Evolutionary conservation across 2,113 vertebrate species (phyloP).

Genomic region (Turnix velox): DNA sequence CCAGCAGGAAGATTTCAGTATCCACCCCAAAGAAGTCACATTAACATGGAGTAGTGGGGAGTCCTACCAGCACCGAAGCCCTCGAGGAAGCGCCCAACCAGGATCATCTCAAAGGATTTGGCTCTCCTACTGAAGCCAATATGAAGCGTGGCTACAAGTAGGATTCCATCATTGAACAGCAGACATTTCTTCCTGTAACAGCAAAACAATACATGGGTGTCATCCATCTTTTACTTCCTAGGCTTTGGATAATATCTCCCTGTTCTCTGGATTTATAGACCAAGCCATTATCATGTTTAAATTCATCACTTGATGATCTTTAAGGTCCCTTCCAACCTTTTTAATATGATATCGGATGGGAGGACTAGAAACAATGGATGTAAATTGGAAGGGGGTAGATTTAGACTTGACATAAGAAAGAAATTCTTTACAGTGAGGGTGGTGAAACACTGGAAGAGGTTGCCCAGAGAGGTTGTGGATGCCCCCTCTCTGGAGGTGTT

Average conservation of each 20-base stretch:
- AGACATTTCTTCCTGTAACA: constrained; percentile 60
- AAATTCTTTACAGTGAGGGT: too few species aligned
- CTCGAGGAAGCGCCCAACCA: constrained; percentile 47
- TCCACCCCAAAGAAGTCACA: neutral
- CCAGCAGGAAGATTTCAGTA: neutral
- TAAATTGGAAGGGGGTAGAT: too few species aligned
- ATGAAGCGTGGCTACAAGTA: neutral
- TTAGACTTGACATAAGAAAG: too few species aligned
- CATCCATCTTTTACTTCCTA: neutral
- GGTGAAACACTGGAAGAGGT: too few species aligned
- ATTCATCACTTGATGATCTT: neutral
- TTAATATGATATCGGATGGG: too few species aligned
- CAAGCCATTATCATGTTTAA: neutral
- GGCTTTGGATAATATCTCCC: neutral
- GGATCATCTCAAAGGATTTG: constrained; percentile 62
- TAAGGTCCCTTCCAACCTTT: too few species aligned
- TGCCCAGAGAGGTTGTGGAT: too few species aligned
- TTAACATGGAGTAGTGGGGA: neutral
- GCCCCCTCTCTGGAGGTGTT: too few species aligned
- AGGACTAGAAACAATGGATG: too few species aligned
- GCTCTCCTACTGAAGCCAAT: constrained; percentile 41
- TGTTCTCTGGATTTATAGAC: neutral
- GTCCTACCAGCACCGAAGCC: constrained; percentile 61
- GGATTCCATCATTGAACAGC: neutral
- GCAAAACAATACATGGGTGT: neutral